Evolutionary conservation across 2,113 vertebrate species (phyloP).

Genomic region (Verasper variegatus): DNA sequence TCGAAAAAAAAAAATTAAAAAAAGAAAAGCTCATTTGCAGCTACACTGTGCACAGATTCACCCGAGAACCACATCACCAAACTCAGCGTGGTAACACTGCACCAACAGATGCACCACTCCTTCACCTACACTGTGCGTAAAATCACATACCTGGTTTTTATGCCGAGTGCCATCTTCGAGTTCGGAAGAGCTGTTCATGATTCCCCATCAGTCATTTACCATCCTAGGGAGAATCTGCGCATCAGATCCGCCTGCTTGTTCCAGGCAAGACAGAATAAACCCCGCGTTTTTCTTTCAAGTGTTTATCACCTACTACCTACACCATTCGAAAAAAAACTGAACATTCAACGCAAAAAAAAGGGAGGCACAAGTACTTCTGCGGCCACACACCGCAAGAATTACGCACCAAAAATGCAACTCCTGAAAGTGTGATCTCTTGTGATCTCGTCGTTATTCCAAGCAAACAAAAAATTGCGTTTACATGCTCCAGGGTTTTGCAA

Average conservation of each 20-base stretch:
- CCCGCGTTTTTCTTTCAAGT: conserved; percentile 47
- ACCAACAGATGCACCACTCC: conserved; percentile 66
- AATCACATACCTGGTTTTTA: conserved; percentile 83
- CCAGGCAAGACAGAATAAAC: conserved; percentile 58
- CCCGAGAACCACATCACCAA: conserved; percentile 48
- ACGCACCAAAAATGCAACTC: conserved; percentile 65
- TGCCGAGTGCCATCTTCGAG: conserved; percentile 86
- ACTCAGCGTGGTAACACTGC: conserved; percentile 66
- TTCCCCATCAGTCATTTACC: conserved; percentile 85
- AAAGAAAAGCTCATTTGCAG: conserved; percentile 32
- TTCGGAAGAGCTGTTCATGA: conserved; percentile 87
- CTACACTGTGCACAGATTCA: conserved; percentile 34
- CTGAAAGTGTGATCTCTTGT: conserved; percentile 25
- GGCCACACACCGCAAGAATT: conserved; percentile 52
- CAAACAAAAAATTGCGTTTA: background rate
- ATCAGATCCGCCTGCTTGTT: conserved; percentile 67
- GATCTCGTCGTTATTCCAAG: conserved; percentile 53
- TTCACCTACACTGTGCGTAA: background rate
- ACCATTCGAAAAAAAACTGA: conserved; percentile 64
- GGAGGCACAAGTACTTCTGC: conserved; percentile 57
- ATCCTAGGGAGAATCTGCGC: conserved; percentile 79
- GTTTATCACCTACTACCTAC: conserved; percentile 49
- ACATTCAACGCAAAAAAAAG: background rate
- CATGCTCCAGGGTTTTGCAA: conserved; percentile 14
- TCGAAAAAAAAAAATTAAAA: too few relatives aligned